Evolutionary conservation across 2,797 vertebrate genomes (phyloP), one percentile per base, ranked within the genome.

Genomic region (Nannoperca obscura): DNA sequence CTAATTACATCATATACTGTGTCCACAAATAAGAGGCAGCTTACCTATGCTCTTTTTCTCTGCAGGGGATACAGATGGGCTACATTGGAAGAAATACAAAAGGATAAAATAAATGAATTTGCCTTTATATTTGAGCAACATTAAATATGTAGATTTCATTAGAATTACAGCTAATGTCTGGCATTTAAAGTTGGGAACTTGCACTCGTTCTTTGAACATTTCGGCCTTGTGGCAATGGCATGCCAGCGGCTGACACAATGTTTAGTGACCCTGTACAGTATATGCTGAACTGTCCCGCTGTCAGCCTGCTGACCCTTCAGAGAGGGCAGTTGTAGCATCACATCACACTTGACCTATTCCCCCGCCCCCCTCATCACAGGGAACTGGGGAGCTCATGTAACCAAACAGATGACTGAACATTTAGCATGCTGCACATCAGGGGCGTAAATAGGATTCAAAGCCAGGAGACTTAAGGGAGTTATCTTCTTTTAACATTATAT

Each of bases 11-110:
- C 90, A 89, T 82, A 57, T 22, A 55, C 20, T 34, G 32, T 66
- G 44, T 64, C 58, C 71, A 64, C 34, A 80, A 84, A 69, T 64
- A 46, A 81, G 68, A 82, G 44, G 24, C 52, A 17, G 94, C 97
- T 96, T 93, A 99, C 97, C 96, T 74, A 78, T 68, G 76, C 32
- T 91, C 54, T 93, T 90, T 63, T 91, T 95, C 88, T 96, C 95
- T 68, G 91, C 94, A 22, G 89, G 87, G 2, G 96, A 95, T 36
- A 92, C 91, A 15, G 92, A 90, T 27, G 96, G 96, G 87, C 97
- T 98, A 82, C 92, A 91, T 87, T 64, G 87, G 90, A 84, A 74
- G 67, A 76, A 82, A 89, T 14, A 79, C 1, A 80, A 84, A 81
- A 77, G 70, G 52, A 71, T 32, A 32, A 20, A 76, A 67, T 84